phyloP scores from a whole-genome alignment of 1,140 invertebrate species.

The Bombus waltoni region DNA sequence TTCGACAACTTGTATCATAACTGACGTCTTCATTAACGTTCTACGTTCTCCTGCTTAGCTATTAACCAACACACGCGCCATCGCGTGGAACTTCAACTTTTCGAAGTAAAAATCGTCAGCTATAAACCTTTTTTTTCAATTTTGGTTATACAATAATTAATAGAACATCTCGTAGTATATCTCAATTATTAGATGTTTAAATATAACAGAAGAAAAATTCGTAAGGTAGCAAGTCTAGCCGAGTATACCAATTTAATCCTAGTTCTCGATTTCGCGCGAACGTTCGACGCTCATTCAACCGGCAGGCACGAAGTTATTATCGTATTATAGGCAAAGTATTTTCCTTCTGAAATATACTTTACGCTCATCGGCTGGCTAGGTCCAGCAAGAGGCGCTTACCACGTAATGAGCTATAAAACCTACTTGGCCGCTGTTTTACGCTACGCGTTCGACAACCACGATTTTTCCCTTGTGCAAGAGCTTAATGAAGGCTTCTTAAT shows the following conservation, averaged over 20 bases:
- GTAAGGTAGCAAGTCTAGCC: neutral
- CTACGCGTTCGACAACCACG: slow-evolving; percentile 17
- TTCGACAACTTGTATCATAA: too few species aligned
- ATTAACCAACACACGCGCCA: too few species aligned
- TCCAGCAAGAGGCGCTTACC: neutral
- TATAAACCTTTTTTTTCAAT: neutral
- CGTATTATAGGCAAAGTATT: neutral
- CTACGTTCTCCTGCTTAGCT: too few species aligned
- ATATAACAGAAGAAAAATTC: neutral
- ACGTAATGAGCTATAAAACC: slow-evolving; percentile 59
- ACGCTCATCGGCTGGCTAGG: neutral
- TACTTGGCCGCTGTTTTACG: slow-evolving; percentile 30
- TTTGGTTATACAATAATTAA: neutral
- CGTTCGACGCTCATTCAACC: neutral
- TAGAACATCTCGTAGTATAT: neutral
- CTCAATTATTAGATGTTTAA: too few species aligned
- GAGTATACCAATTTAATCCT: neutral
- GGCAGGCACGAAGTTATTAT: slow-evolving; percentile 22
- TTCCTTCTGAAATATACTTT: slow-evolving; percentile 21
- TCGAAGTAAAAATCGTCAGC: too few species aligned
- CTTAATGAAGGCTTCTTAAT: slow-evolving; percentile 47
- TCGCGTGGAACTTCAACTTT: too few species aligned
- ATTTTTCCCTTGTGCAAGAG: neutral
- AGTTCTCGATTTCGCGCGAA: neutral
- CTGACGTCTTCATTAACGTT: too few species aligned